These are phyloP conservation scores for Salvelinus alpinus DNA, from an alignment of 2,113 vertebrate species.

Conservation along the genomic window DNA sequence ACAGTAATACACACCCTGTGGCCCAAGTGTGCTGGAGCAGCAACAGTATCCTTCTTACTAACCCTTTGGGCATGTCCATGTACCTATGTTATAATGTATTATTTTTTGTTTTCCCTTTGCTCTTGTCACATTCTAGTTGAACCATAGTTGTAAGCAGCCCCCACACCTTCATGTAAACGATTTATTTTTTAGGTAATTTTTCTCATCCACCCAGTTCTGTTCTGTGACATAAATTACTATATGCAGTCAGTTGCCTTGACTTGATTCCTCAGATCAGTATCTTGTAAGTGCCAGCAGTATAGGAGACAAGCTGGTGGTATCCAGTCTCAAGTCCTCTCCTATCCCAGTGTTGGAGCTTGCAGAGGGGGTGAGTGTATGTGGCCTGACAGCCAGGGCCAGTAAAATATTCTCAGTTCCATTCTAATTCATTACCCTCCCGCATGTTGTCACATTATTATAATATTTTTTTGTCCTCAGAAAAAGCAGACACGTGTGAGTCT, in stretches of 20 bases:
- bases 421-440: background rate
- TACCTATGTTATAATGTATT: too few species aligned
- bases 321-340: constrained; percentile 86
- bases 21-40: constrained; percentile 90
- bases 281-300: constrained; percentile 87
- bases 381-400: too few species aligned
- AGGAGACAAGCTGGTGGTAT: constrained; percentile 94
- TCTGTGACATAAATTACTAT: too few species aligned
- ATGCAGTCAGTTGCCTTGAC: constrained; percentile 72
- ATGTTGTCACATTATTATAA: background rate
- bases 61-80: too few species aligned
- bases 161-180: too few species aligned
- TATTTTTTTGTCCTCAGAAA: constrained; percentile 73
- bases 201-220: too few species aligned
- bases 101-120: background rate
- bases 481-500: constrained; percentile 88
- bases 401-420: background rate
- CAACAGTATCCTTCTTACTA: constrained; percentile 89
- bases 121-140: too few species aligned
- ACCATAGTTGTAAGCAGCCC: too few species aligned
- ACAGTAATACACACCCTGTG: constrained; percentile 77
- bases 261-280: constrained; percentile 83
- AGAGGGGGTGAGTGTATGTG: constrained; percentile 85
- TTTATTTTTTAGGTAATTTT: too few species aligned
- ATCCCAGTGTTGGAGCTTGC: constrained; percentile 86